phyloP scores from a whole-genome alignment of 2,797 vertebrate genomes.

The Microctenopoma lineatum region DNA sequence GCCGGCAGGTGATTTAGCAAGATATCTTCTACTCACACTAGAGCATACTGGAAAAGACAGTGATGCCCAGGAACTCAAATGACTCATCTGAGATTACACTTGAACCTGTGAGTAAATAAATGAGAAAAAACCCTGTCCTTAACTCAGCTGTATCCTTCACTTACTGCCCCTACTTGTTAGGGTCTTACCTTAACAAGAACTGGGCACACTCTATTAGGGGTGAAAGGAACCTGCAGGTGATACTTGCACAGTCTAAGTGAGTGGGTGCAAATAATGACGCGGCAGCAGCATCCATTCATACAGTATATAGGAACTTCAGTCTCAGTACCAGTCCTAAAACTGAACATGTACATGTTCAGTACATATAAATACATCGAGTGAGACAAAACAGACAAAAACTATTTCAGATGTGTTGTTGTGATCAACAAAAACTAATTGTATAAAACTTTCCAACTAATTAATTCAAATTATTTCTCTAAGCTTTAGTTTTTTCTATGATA shows the following conservation, averaged over 20 bases:
- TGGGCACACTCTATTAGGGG: slow-evolving; percentile 4
- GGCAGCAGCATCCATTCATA: neutral
- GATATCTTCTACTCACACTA: neutral
- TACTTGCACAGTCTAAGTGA: slow-evolving; percentile 4
- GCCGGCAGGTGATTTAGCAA: slow-evolving; percentile 1
- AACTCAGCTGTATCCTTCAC: too few relatives aligned
- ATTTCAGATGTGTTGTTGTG: too few relatives aligned
- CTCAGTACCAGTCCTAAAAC: neutral
- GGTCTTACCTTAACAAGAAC: neutral
- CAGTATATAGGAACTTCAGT: neutral
- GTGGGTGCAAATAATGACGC: neutral
- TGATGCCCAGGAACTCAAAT: slow-evolving; percentile 7
- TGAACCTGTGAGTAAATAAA: slow-evolving; percentile 13
- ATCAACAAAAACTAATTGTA: slow-evolving; percentile 12
- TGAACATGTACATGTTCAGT: too few relatives aligned
- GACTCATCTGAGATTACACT: slow-evolving; percentile 27
- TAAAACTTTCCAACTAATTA: neutral
- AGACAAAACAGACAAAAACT: too few relatives aligned
- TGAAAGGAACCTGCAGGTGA: neutral
- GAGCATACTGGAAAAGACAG: neutral
- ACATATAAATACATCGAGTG: too few relatives aligned
- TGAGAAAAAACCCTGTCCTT: neutral
- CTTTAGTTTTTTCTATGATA: slow-evolving; percentile 5
- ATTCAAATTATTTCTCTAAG: neutral
- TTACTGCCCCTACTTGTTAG: neutral